Percentiles rank a stretch among this genome's conserved stretches.
These are phyloP conservation scores for Orientallactaga sibirica DNA, from an alignment of 2,797 vertebrate genomes.

Conservation along the genomic window DNA sequence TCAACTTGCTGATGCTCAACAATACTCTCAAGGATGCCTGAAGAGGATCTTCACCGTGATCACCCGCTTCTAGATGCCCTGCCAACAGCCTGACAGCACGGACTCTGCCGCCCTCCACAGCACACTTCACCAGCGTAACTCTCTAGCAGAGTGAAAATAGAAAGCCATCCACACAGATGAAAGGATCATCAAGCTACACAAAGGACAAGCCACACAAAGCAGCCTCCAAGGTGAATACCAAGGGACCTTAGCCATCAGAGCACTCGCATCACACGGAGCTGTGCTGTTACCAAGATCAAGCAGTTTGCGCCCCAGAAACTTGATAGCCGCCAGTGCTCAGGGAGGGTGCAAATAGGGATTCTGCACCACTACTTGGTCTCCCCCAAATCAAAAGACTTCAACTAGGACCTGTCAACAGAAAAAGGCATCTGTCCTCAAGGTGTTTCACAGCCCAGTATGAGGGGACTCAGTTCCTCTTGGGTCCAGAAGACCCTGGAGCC, in stretches of 20 bases:
- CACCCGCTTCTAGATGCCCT: not conserved
- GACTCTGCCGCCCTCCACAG: not conserved
- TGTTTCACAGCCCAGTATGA: not conserved
- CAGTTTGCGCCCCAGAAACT: not conserved
- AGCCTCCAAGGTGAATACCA: not conserved
- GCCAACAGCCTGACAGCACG: no score
- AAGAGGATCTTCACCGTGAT: not conserved
- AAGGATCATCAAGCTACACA: not conserved
- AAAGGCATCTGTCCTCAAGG: not conserved
- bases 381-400: not conserved
- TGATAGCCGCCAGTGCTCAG: not conserved
- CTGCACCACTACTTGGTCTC: not conserved
- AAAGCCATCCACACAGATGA: not conserved
- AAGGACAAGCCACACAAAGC: not conserved
- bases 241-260: not conserved
- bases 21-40: not conserved
- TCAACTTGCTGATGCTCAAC: not conserved
- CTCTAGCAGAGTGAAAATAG: not conserved
- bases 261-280: not conserved
- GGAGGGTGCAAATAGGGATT: not conserved
- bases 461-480: not conserved
- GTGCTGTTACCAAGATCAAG: not conserved
- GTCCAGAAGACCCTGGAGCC: not conserved
- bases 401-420: not conserved
- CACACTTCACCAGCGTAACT: not conserved